phyloP scores from a whole-genome alignment of 2,113 vertebrate genomes.

The Corapipo altera region DNA sequence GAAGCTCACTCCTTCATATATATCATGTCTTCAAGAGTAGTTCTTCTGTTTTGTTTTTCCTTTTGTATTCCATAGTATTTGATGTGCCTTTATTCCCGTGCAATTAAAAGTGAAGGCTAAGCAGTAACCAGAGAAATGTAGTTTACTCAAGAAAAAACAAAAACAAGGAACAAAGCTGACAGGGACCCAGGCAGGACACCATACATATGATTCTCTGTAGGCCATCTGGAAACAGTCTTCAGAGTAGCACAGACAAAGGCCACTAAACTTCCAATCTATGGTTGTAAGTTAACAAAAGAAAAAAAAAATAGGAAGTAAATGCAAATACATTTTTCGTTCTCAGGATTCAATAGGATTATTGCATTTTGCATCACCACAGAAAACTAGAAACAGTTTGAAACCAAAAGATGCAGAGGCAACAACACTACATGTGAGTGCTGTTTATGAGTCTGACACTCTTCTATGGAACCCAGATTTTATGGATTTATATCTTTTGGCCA shows the following conservation, averaged over 20 bases:
- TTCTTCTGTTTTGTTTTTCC: neutral
- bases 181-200: neutral
- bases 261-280: neutral
- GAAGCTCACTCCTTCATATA: neutral
- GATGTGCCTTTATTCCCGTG: neutral
- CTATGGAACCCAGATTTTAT: neutral
- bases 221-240: neutral
- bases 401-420: neutral
- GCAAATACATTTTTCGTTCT: neutral
- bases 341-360: neutral
- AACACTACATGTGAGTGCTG: fast-evolving
- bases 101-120: neutral
- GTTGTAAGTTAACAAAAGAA: neutral
- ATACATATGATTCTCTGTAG: fast-evolving
- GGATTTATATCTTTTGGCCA: neutral
- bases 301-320: neutral
- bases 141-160: neutral
- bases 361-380: neutral
- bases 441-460: neutral
- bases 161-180: neutral
- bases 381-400: neutral
- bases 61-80: neutral
- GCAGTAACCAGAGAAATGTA: neutral
- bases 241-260: neutral
- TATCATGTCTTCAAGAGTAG: neutral